These are phyloP conservation scores for Menura novaehollandiae DNA, from an alignment of 2,113 vertebrate species.

Conservation along the genomic window DNA sequence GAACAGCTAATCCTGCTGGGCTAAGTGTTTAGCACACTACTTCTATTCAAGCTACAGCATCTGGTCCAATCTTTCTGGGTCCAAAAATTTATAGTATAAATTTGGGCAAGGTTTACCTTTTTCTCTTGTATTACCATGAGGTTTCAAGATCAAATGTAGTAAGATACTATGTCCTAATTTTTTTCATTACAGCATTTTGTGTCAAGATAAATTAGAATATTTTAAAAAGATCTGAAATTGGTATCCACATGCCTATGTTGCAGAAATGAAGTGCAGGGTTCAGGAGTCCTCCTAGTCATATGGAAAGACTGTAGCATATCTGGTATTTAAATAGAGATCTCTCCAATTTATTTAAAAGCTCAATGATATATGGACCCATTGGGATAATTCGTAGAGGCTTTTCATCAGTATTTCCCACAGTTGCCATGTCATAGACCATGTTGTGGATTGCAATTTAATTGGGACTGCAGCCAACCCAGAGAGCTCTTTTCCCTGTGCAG, in stretches of 20 bases:
- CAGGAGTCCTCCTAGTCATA: background rate
- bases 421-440: background rate
- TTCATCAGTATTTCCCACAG: background rate
- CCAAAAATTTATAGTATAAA: background rate
- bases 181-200: background rate
- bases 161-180: background rate
- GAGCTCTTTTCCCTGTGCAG: background rate
- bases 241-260: background rate
- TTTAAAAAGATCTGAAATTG: background rate
- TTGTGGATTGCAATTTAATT: background rate
- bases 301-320: background rate
- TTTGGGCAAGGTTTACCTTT: background rate
- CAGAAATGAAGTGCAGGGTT: background rate
- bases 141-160: background rate
- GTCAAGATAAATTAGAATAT: background rate
- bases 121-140: background rate
- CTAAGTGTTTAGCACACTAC: background rate
- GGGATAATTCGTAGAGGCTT: background rate
- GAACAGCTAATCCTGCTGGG: background rate
- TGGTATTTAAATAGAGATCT: background rate
- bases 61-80: background rate
- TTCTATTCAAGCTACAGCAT: background rate
- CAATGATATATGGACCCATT: accelerated
- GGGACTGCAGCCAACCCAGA: background rate
- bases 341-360: background rate